Evolutionary conservation across 2,113 vertebrate genomes (phyloP), one percentile per base, ranked within the genome.

Genomic region (Pterocles gutturalis): DNA sequence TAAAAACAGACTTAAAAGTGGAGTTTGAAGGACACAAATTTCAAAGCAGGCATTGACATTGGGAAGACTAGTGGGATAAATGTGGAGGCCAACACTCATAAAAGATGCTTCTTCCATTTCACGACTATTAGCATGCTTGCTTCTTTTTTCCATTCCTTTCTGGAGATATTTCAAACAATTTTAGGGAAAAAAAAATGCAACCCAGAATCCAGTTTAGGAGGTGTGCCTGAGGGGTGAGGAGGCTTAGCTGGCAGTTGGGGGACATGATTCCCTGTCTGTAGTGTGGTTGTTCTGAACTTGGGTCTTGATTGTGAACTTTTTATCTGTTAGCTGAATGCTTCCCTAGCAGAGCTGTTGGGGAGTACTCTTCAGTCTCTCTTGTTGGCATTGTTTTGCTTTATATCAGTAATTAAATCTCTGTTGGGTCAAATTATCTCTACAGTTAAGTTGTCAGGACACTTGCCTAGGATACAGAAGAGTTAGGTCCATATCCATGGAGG

Each of bases 401-500:
- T 92, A 84, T 92, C 91, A 89, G 69, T 92, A 96, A 95, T 93
- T 96, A 93, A 89, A 92, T 96, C 79, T 92, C 83, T 86, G 33
- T 87, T 94, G 94, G 77, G 67, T 96, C 72, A 95, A 89, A 92
- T 90, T 83, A 81, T 65, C 72, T 70, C 80, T 55, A 34, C 26
- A 62, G 91, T 66, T 72, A 90, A 90, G 76, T 75, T 81, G 51
- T 94, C 72, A 75, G 60, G 77, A 92, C 72, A 81, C 64, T 81
- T 94, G 38, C 43, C 60, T 89, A 62, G 20, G 67, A 81, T 87
- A 60, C 33, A 62, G 69, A 70, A 83, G 55, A 87, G 36, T 70
- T 76, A 62, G 21, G 54, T 95, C 92, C 2, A 5, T 70, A 54
- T 83, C 76, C 72, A 17, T 81, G 38, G 86, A 89, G 72, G 25